Conservation (phyloP, 2,113 vertebrate genomes). For the Manacus vitellinus region DNA sequence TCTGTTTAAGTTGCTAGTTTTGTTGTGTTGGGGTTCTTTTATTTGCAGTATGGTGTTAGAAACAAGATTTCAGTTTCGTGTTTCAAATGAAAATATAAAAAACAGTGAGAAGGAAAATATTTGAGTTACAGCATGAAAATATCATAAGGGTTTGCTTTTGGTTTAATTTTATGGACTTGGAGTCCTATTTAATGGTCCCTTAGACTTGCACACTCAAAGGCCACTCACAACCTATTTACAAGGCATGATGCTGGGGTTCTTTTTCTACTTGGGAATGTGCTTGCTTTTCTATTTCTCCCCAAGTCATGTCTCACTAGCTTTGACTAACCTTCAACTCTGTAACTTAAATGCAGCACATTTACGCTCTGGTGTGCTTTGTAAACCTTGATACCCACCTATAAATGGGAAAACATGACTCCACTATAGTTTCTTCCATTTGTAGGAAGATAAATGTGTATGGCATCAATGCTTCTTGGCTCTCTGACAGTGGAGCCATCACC, state of each 20-base stretch:
- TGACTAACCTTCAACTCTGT: background rate
- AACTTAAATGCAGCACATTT: background rate
- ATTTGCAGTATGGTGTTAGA: background rate
- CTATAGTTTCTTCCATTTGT: slow-evolving; percentile 1
- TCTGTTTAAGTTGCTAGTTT: background rate
- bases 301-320: background rate
- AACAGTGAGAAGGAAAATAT: background rate
- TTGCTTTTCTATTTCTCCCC: background rate
- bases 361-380: background rate
- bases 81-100: background rate
- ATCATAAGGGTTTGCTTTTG: background rate
- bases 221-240: background rate
- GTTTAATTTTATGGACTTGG: background rate
- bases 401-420: slow-evolving; percentile 10
- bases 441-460: slow-evolving; percentile 8
- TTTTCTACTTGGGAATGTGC: background rate
- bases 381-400: background rate
- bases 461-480: background rate
- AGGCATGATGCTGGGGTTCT: background rate
- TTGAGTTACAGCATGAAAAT: background rate
- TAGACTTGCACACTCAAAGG: background rate
- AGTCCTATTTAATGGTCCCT: background rate
- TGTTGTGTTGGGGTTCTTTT: too few relatives aligned
- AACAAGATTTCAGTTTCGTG: background rate
- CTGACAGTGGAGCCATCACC: slow-evolving; percentile 9